These are phyloP conservation scores for Spodoptera picta DNA, from an alignment of 2,888 invertebrate species.

Conservation along the genomic window DNA sequence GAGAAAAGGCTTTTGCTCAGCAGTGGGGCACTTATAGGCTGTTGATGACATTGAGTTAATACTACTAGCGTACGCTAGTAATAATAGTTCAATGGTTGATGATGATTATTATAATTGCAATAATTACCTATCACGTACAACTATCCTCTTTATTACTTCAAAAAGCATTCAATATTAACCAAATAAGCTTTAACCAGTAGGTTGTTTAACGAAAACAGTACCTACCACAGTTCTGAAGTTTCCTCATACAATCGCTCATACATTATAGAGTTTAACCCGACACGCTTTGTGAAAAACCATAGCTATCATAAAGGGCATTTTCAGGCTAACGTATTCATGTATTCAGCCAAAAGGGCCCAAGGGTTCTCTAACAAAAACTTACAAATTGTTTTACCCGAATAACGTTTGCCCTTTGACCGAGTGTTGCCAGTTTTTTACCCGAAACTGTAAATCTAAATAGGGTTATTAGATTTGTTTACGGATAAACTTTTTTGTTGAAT, in stretches of 20 bases:
- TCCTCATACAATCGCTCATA: conserved; percentile 38
- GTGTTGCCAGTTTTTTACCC: conserved; percentile 52
- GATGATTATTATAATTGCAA: no score
- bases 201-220: conserved; percentile 24
- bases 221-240: conserved; percentile 29
- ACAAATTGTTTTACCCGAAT: conserved; percentile 76
- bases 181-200: conserved; percentile 4
- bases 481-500: conserved; percentile 27
- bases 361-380: conserved; percentile 72
- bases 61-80: no score
- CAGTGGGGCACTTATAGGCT: no score
- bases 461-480: conserved; percentile 52
- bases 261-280: conserved; percentile 51
- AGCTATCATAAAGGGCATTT: conserved; percentile 64
- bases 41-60: no score
- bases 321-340: conserved; percentile 72
- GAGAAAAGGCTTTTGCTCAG: no score
- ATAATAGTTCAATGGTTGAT: no score
- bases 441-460: conserved; percentile 54
- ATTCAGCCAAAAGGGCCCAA: conserved; percentile 66
- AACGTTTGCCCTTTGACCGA: conserved; percentile 69
- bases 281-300: conserved; percentile 53
- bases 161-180: background rate
- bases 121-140: no score
- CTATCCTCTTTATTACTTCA: background rate